These are phyloP conservation scores for Coelinius sp. DNA, from an alignment of 2,888 invertebrate genomes.

Conservation along the genomic window DNA sequence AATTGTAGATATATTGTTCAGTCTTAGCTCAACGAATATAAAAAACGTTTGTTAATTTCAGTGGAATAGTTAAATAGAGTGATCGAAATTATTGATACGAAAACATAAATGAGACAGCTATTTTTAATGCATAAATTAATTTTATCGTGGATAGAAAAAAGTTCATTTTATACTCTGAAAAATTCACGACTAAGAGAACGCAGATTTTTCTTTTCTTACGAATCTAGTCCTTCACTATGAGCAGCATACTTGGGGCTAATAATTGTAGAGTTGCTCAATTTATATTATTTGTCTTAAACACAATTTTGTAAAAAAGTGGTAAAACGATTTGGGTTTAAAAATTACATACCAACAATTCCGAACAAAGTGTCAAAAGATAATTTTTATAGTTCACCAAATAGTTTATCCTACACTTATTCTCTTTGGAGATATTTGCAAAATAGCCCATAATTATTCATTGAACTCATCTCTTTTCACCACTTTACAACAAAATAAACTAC, in stretches of 20 bases:
- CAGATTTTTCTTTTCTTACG: neutral
- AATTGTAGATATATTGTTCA: conserved; percentile 10
- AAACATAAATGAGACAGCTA: neutral
- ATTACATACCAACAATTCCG: neutral
- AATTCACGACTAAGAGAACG: conserved; percentile 4
- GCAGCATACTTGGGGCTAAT: conserved; percentile 5
- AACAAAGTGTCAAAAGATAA: neutral
- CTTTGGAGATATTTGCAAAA: neutral
- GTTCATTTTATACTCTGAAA: neutral
- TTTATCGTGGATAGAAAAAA: neutral
- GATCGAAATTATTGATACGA: neutral
- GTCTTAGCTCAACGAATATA: neutral
- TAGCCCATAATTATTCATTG: neutral
- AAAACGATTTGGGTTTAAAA: neutral
- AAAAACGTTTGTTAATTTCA: conserved; percentile 7
- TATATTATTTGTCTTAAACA: neutral
- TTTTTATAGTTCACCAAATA: no score
- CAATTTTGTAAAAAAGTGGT: neutral
- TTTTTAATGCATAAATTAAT: neutral
- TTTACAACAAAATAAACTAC: neutral
- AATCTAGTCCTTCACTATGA: conserved; percentile 1
- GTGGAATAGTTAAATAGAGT: neutral
- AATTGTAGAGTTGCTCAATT: neutral
- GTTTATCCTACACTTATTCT: neutral
- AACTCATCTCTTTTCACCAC: neutral